Conservation (phyloP, 2,888 invertebrate genomes). For the Graphium colonna region DNA sequence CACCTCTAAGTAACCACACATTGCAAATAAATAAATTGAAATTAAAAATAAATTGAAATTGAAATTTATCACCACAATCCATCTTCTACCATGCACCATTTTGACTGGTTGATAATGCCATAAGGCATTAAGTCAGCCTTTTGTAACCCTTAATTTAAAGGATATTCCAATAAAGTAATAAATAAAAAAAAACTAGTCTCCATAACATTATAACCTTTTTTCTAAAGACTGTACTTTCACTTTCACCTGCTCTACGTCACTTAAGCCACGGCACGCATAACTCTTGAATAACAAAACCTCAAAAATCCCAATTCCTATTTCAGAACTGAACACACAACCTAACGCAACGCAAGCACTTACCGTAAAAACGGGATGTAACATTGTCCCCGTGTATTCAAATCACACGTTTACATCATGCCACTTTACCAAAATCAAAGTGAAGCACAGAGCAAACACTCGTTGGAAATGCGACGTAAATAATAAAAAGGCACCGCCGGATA, state of each 20-base stretch:
- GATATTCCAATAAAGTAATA: too few species aligned
- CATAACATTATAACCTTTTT: slow-evolving; percentile 24
- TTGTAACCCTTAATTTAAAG: too few species aligned
- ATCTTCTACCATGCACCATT: too few species aligned
- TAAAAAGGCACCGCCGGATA: slow-evolving; percentile 66
- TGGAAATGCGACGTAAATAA: slow-evolving; percentile 79
- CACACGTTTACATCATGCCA: slow-evolving; percentile 67
- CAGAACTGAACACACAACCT: slow-evolving; percentile 34
- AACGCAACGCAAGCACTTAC: slow-evolving; percentile 55
- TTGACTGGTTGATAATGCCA: too few species aligned
- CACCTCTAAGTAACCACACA: too few species aligned
- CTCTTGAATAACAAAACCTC: slow-evolving; percentile 7
- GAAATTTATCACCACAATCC: too few species aligned
- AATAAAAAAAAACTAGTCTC: too few species aligned
- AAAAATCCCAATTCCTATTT: slow-evolving; percentile 26
- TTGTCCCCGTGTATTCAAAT: slow-evolving; percentile 63
- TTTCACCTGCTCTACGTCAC: too few species aligned
- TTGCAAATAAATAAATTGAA: too few species aligned
- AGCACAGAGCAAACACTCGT: slow-evolving; percentile 74
- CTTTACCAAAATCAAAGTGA: slow-evolving; percentile 77
- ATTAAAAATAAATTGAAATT: too few species aligned
- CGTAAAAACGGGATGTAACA: slow-evolving; percentile 50
- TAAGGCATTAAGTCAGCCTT: too few species aligned
- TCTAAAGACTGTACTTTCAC: too few species aligned
- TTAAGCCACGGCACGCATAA: slow-evolving; percentile 33